These are phyloP conservation scores for Glomeris maerens DNA, from an alignment of 1,140 invertebrate species.

Conservation along the genomic window DNA sequence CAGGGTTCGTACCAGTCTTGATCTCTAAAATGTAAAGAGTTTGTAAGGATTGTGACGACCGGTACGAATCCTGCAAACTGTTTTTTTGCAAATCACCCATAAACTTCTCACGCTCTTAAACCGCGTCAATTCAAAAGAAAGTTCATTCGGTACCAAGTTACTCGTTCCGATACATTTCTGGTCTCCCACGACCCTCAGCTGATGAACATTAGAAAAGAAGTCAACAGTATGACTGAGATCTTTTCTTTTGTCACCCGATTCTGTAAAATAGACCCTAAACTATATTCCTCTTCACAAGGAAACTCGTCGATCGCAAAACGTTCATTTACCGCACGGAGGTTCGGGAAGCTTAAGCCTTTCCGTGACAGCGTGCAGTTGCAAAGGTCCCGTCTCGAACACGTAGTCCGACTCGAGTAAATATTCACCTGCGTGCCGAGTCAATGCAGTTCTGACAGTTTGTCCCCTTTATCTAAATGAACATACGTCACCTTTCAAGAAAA, in stretches of 20 bases:
- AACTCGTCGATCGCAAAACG: constrained; percentile 4
- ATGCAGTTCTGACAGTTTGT: not conserved
- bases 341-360: constrained; percentile 72
- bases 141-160: constrained; percentile 64
- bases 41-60: not conserved
- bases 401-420: constrained; percentile 23
- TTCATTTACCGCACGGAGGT: constrained; percentile 36
- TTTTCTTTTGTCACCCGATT: constrained; percentile 47
- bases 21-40: constrained; percentile 10
- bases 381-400: constrained; percentile 25
- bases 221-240: constrained; percentile 83
- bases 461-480: not conserved
- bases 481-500: constrained; percentile 15
- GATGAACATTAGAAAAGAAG: constrained; percentile 58
- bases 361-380: constrained; percentile 72
- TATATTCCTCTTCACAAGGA: constrained; percentile 8
- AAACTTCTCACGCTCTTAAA: constrained; percentile 52
- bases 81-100: constrained; percentile 22
- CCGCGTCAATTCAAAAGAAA: constrained; percentile 60
- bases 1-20: too few relatives aligned
- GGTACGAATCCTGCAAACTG: constrained; percentile 1
- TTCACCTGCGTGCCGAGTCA: constrained; percentile 26
- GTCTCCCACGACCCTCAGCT: constrained; percentile 51
- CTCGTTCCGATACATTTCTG: constrained; percentile 49
- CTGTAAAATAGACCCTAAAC: constrained; percentile 33